Percentiles rank a stretch among this genome's conserved stretches.
phyloP scores from a whole-genome alignment of 2,888 invertebrate genomes.

The Myopa tessellatipennis region DNA sequence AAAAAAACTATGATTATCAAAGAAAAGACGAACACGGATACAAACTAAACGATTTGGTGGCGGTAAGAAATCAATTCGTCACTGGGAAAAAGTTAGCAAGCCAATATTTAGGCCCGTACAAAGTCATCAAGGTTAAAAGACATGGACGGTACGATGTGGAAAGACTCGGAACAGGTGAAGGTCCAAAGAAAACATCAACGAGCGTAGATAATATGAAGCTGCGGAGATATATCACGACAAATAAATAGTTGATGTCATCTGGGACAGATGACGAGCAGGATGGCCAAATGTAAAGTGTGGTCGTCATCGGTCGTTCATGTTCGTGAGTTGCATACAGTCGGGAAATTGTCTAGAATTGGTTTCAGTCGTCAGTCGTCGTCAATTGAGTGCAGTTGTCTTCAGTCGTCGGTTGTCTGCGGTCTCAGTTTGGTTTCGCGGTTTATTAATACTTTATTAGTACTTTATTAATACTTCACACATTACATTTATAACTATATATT shows the following conservation, averaged over 20 bases:
- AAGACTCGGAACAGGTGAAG: background rate
- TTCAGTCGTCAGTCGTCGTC: conserved; percentile 10
- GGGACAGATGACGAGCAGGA: conserved; percentile 41
- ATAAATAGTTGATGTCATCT: conserved; percentile 40
- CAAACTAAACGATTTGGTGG: too few species aligned
- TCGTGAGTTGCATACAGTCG: too few species aligned
- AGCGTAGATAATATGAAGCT: conserved; percentile 44
- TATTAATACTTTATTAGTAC: too few species aligned
- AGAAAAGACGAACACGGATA: conserved; percentile 37
- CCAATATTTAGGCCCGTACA: background rate
- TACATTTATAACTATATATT: too few species aligned
- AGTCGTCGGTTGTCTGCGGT: too few species aligned
- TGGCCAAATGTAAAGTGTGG: conserved; percentile 40
- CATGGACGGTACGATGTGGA: conserved; percentile 1
- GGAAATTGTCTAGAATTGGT: too few species aligned
- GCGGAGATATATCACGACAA: conserved; percentile 38
- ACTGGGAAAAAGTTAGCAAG: background rate
- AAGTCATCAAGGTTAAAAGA: background rate
- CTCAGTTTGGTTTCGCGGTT: too few species aligned
- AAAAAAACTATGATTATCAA: conserved; percentile 31
- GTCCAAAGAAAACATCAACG: conserved; percentile 10
- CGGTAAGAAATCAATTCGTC: too few species aligned
- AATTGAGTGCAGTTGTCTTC: background rate
- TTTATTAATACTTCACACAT: too few species aligned
- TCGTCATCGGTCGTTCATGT: too few species aligned